Conservation (phyloP, 30 jellyfish, hydroid and myxozoan genomes). For the Phacellophora camtschatica region DNA sequence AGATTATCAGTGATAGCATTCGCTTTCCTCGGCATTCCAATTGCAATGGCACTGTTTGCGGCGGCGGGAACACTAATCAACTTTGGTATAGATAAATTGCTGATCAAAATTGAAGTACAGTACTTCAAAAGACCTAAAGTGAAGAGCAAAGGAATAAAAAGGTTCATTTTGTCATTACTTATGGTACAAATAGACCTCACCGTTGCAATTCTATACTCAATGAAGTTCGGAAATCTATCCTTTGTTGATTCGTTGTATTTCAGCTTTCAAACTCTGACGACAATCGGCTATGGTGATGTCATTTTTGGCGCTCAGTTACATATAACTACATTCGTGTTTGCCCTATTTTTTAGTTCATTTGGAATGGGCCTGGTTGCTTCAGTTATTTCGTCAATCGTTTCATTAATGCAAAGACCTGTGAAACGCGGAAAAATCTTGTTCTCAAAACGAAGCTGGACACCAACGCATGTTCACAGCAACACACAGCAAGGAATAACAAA, state of each 20-base stretch:
- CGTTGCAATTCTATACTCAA: not conserved
- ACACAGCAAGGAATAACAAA: too few species aligned
- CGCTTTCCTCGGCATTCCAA: constrained; percentile 24
- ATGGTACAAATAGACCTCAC: not conserved
- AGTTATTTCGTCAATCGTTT: not conserved
- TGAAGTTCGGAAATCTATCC: not conserved
- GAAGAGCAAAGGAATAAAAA: not conserved
- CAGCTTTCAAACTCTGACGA: constrained; percentile 28
- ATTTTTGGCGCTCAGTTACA: not conserved
- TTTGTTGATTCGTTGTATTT: constrained; percentile 2
- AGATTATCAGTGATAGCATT: not conserved
- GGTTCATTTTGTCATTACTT: not conserved
- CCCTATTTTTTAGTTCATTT: not conserved
- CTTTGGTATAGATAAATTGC: not conserved
- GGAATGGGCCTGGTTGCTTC: constrained; percentile 44
- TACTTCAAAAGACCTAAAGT: not conserved
- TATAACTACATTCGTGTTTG: not conserved
- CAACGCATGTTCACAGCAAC: too few species aligned
- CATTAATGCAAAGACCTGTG: not conserved
- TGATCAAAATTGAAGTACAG: not conserved
- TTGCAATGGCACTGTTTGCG: constrained; percentile 23
- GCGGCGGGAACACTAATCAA: constrained; percentile 20
- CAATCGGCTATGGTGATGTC: constrained; percentile 55
- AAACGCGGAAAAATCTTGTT: not conserved
- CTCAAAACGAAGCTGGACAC: constrained; percentile 15